A percentile compares a stretch with the other conserved stretches of the same genome.
These are phyloP conservation scores for Peromyscus polionotus DNA, from an alignment of 2,113 vertebrate genomes.

Conservation along the genomic window DNA sequence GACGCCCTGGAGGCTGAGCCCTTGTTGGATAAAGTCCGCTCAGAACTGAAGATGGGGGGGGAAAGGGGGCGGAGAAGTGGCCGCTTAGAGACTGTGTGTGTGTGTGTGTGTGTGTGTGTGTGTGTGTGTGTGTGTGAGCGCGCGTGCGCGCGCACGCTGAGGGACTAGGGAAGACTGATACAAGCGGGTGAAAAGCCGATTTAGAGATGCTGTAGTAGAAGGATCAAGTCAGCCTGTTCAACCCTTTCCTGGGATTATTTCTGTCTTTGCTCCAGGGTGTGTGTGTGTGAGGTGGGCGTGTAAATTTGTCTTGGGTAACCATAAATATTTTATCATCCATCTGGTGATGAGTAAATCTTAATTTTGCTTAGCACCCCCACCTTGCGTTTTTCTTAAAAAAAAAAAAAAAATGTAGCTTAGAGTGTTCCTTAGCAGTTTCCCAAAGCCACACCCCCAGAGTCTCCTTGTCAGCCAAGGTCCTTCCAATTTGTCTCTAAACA, in stretches of 20 bases:
- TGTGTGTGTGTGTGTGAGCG: neutral
- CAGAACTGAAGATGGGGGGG: neutral
- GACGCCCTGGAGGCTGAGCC: neutral
- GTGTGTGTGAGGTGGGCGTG: neutral
- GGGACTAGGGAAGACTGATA: neutral
- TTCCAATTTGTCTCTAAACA: neutral
- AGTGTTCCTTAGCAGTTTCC: conserved; percentile 8
- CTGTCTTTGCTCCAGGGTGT: neutral
- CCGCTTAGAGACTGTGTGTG: neutral
- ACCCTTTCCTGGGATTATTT: conserved; percentile 18
- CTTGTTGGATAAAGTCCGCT: conserved; percentile 19
- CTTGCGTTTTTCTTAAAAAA: neutral
- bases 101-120: neutral
- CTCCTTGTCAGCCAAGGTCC: conserved; percentile 47
- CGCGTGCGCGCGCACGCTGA: too few species aligned
- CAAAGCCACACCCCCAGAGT: neutral
- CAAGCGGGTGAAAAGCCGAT: neutral
- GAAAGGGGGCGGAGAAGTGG: neutral
- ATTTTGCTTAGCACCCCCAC: neutral
- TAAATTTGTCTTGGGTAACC: conserved; percentile 13
- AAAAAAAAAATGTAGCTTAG: neutral
- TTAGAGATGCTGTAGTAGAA: conserved; percentile 6
- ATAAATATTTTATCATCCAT: conserved; percentile 30
- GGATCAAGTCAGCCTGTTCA: neutral
- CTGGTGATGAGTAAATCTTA: conserved; percentile 27